phyloP scores from a whole-genome alignment of 2,113 vertebrate genomes.

The Hypocryptadius cinnamomeus region DNA sequence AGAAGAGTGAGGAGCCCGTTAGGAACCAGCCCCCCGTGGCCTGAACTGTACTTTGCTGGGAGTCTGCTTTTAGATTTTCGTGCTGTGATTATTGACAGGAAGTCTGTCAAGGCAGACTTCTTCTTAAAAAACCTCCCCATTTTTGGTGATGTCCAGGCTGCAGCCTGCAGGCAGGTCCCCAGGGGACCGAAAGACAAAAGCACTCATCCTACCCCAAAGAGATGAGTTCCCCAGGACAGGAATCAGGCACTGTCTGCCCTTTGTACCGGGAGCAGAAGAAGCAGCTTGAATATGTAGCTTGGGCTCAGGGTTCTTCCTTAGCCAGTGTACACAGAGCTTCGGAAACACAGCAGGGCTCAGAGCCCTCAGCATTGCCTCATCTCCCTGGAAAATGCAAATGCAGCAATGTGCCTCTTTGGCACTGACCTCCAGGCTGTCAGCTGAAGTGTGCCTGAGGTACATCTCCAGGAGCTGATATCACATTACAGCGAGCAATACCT shows the following conservation, averaged over 20 bases:
- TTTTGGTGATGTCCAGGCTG: neutral
- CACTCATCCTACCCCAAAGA: neutral
- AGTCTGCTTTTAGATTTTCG: neutral
- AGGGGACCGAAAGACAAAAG: neutral
- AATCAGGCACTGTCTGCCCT: neutral
- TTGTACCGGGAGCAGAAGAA: neutral
- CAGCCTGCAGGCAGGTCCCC: neutral
- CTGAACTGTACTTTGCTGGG: neutral
- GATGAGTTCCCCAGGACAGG: neutral
- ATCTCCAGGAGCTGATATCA: neutral
- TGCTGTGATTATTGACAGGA: constrained; percentile 3
- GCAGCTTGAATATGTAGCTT: neutral
- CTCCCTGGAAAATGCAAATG: neutral
- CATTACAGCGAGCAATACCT: neutral
- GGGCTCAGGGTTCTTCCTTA: neutral
- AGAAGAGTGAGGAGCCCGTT: neutral
- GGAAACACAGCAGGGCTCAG: neutral
- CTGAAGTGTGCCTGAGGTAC: neutral
- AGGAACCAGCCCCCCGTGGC: neutral
- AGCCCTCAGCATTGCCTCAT: neutral
- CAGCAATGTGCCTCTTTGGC: neutral
- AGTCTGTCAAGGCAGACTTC: neutral
- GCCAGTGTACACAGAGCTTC: neutral
- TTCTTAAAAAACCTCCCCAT: neutral
- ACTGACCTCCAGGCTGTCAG: neutral